Conservation (phyloP, 2,113 vertebrate species). For the Equus quagga region DNA sequence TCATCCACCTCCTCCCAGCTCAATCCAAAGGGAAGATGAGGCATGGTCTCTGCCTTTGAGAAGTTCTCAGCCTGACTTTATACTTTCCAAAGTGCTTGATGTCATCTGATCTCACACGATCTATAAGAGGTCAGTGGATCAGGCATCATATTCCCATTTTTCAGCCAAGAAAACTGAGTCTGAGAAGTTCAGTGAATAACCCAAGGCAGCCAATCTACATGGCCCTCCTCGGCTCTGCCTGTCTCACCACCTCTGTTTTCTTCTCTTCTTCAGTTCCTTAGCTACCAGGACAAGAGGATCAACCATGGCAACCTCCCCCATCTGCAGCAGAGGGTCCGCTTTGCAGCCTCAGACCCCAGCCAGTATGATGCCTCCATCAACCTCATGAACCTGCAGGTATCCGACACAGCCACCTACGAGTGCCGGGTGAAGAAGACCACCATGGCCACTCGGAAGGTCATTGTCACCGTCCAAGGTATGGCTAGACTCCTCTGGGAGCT, state of each 20-base stretch:
- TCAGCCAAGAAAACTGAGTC: not conserved
- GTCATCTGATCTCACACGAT: not conserved
- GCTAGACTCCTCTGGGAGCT: not conserved
- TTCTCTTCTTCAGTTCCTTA: conserved; percentile 88
- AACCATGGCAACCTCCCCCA: conserved; percentile 83
- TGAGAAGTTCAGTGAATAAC: not conserved
- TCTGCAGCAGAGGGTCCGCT: conserved; percentile 88
- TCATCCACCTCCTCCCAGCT: not conserved
- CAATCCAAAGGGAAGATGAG: not conserved
- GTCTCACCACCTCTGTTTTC: not conserved
- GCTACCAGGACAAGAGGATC: conserved; percentile 88
- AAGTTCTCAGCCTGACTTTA: not conserved
- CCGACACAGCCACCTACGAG: conserved; percentile 93
- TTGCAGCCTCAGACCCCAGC: conserved; percentile 87
- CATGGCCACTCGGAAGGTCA: conserved; percentile 90
- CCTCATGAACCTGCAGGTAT: conserved; percentile 84
- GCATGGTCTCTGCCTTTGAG: not conserved
- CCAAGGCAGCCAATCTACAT: not conserved
- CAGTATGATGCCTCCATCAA: conserved; percentile 92
- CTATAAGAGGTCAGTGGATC: not conserved
- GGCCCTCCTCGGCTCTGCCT: not conserved
- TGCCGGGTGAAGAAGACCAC: conserved; percentile 96
- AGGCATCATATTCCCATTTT: not conserved
- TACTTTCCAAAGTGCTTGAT: not conserved
- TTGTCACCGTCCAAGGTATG: conserved; percentile 92